phyloP scores from a whole-genome alignment of 2,113 vertebrate genomes.

The Tursiops truncatus region DNA sequence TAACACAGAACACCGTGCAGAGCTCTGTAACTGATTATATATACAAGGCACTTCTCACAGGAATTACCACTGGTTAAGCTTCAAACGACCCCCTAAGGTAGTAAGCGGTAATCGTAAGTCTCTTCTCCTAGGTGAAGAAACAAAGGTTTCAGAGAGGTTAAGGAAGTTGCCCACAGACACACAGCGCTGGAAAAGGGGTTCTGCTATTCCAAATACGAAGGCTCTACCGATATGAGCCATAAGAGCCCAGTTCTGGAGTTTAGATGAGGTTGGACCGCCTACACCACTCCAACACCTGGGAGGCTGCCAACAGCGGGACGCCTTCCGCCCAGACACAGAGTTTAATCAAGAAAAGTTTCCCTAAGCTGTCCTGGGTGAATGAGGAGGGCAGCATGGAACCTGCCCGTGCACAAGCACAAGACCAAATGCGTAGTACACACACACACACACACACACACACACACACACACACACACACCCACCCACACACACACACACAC shows the following conservation, averaged over 20 bases:
- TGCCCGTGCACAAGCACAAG: no score
- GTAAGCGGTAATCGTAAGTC: rapidly evolving
- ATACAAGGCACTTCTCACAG: not conserved
- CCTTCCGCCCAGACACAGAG: not conserved
- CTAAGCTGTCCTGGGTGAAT: not conserved
- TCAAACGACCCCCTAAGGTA: rapidly evolving
- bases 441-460: not conserved
- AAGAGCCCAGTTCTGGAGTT: not conserved
- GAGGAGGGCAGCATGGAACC: not conserved
- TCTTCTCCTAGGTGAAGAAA: not conserved
- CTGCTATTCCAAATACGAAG: not conserved
- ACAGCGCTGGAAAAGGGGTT: not conserved
- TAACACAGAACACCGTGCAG: rapidly evolving
- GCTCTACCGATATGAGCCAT: rapidly evolving
- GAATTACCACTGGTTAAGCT: not conserved
- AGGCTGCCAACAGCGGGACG: not conserved
- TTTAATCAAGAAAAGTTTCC: constrained; percentile 57
- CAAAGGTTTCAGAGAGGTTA: not conserved
- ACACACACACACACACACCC: not conserved
- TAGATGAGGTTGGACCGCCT: not conserved
- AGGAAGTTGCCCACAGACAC: not conserved
- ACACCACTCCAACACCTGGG: not conserved
- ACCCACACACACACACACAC: not conserved
- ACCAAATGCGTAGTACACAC: not conserved
- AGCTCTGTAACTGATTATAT: no score